A percentile compares a stretch with the other conserved stretches of the same genome.
phyloP scores from a whole-genome alignment of 2,797 vertebrate species.

The Poecilia velifera region DNA sequence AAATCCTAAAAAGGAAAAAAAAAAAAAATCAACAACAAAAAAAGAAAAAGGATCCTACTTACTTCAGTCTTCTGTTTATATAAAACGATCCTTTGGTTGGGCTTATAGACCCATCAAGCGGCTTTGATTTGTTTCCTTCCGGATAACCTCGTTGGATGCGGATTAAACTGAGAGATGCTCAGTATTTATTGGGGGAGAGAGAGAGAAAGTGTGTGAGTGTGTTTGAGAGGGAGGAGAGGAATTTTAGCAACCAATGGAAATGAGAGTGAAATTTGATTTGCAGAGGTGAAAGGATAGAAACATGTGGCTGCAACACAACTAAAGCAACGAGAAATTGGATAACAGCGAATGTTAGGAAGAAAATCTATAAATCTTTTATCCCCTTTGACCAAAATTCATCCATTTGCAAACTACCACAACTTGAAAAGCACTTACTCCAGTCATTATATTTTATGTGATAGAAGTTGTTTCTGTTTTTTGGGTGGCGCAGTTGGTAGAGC shows the following conservation, averaged over 20 bases:
- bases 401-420: not conserved
- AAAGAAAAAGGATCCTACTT: conserved; percentile 31
- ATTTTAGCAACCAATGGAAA: conserved; percentile 63
- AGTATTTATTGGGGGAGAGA: conserved; percentile 52
- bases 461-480: not conserved
- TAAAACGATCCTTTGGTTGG: conserved; percentile 5
- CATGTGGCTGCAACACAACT: not conserved
- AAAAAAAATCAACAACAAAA: not conserved
- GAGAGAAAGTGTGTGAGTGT: conserved; percentile 10
- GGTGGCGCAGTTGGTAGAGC: too few relatives aligned
- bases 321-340: not conserved
- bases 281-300: conserved; percentile 32
- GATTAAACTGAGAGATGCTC: conserved; percentile 55
- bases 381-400: not conserved
- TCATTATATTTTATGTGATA: not conserved
- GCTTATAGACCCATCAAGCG: conserved; percentile 6
- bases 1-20: not conserved
- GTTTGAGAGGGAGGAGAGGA: conserved; percentile 9
- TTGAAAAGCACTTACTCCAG: not conserved
- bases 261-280: conserved; percentile 41
- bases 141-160: conserved; percentile 59
- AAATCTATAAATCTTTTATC: not conserved
- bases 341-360: not conserved
- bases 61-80: conserved; percentile 28
- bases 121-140: conserved; percentile 56